Base-by-base conservation (phyloP, 2,797 vertebrate species). In the Clarias laeviceps region DNA sequence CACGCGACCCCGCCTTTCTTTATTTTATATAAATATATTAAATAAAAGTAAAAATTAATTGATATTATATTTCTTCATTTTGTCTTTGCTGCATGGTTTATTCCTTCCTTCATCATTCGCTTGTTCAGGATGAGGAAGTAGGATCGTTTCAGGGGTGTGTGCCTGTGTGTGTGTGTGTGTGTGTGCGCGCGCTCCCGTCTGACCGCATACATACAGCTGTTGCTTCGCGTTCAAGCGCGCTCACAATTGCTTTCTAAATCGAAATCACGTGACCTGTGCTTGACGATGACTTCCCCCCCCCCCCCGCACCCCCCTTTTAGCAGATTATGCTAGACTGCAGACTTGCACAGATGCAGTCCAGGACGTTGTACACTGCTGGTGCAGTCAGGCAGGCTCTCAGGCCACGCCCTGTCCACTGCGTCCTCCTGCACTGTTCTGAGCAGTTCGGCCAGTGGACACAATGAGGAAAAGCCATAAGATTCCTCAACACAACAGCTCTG, bases 351-450 rank as follows among this genome's bases (percentile, higher is more conserved):
- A 45, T 61, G 29, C 29, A 34, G 14, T 2, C 74, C 14, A 34
- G 20, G 73, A 22, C 8, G 40, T 76, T 76, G 74, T 77, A 40
- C 24, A n/a, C 11, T 22, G 20, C 50, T 76, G 72, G 45, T 76
- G 72, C 72, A 56, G 2, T 29, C 11, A 4, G 17, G 3, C 50
- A 29, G 73, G 11, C 7, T 22, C 11, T 45, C 54, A 78, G 24
- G 32, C 57, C 76, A 78, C 76, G 37, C 76, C 76, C 76, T 78
- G 57, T 61, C 20, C 56, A 61, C 57, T 78, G 56, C 76, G 6
- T 61, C 74, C 20, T 61, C 74, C 20, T 37, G 76, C 56, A 37
- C 57, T 78, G 24, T 78, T 29, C 5, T n/a, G 20, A 61, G 76
- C 29, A 0, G 45, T 27, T 56, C 18, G 70, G 34, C 34, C 34